Evolutionary conservation across 2,797 vertebrate genomes (phyloP).

Genomic region (Notolabrus celidotus): DNA sequence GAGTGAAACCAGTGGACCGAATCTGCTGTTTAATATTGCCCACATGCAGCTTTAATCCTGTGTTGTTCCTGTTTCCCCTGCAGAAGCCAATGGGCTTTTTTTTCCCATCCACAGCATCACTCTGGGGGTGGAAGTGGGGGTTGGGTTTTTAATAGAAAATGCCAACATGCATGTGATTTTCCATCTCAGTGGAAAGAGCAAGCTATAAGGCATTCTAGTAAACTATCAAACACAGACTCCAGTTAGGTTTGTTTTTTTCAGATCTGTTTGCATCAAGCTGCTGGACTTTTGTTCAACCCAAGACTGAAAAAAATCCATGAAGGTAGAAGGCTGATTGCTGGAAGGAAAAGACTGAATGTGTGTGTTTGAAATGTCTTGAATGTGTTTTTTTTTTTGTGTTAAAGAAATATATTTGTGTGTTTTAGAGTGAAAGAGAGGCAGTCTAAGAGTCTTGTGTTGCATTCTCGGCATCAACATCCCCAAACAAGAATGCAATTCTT

Average conservation of each 20-base stretch:
- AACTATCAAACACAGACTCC: constrained; percentile 44
- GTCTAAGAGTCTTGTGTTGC: too few species aligned
- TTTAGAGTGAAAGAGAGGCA: background rate
- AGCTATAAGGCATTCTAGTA: constrained; percentile 24
- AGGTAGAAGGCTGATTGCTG: background rate
- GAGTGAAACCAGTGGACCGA: constrained; percentile 3
- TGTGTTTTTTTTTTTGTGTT: background rate
- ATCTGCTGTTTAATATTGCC: constrained; percentile 26
- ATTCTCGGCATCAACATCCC: background rate
- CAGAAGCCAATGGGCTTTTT: constrained; percentile 19
- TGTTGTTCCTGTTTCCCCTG: constrained; percentile 28
- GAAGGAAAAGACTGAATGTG: background rate
- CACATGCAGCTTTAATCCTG: constrained; percentile 18
- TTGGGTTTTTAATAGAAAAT: constrained; percentile 40
- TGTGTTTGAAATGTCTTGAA: background rate
- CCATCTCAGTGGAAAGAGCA: constrained; percentile 27
- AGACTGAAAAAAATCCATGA: background rate
- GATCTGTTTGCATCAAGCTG: constrained; percentile 15
- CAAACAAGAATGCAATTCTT: constrained; percentile 20
- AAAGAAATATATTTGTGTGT: background rate
- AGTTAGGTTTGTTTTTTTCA: constrained; percentile 30
- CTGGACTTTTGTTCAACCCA: constrained; percentile 3
- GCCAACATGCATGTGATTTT: constrained; percentile 44
- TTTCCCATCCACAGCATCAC: background rate
- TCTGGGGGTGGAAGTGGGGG: constrained; percentile 4